Percentiles rank a stretch among this genome's conserved stretches.
Evolutionary conservation across 1,140 invertebrate species (phyloP).

Genomic region (Apis dorsata): DNA sequence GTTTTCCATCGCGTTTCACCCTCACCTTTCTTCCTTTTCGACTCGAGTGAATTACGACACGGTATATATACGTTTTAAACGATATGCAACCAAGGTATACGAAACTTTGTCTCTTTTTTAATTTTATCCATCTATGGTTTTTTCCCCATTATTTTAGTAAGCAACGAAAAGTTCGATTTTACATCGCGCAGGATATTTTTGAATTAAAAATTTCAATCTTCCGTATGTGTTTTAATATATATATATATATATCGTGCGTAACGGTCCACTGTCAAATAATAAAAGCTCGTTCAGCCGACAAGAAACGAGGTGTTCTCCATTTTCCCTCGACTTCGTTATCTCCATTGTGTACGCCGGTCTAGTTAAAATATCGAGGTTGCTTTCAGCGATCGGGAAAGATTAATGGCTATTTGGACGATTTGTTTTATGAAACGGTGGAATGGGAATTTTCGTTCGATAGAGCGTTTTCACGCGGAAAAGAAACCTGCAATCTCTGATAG

Average conservation of each 20-base stretch:
- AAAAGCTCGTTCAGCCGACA: background rate
- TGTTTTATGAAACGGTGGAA: background rate
- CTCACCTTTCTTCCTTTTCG: background rate
- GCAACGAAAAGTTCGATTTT: too few species aligned
- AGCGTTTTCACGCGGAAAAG: constrained; percentile 20
- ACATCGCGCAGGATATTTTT: too few species aligned
- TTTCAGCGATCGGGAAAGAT: background rate
- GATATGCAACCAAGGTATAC: too few species aligned
- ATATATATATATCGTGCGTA: background rate
- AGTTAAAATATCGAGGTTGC: constrained; percentile 22
- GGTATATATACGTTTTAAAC: too few species aligned
- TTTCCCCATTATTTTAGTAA: too few species aligned
- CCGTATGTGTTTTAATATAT: background rate
- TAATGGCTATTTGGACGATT: background rate
- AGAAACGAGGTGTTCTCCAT: background rate
- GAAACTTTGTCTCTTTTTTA: too few species aligned
- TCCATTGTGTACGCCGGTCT: background rate
- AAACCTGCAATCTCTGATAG: constrained; percentile 35
- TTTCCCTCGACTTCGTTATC: too few species aligned
- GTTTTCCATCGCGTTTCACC: background rate
- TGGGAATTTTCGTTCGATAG: constrained; percentile 17
- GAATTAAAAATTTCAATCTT: too few species aligned
- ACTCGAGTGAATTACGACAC: too few species aligned
- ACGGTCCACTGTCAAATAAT: background rate
- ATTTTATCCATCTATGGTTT: too few species aligned